Percentiles rank a stretch among this genome's conserved stretches.
Conservation (phyloP, 2,113 vertebrate genomes). For the Ochotona curzoniae region DNA sequence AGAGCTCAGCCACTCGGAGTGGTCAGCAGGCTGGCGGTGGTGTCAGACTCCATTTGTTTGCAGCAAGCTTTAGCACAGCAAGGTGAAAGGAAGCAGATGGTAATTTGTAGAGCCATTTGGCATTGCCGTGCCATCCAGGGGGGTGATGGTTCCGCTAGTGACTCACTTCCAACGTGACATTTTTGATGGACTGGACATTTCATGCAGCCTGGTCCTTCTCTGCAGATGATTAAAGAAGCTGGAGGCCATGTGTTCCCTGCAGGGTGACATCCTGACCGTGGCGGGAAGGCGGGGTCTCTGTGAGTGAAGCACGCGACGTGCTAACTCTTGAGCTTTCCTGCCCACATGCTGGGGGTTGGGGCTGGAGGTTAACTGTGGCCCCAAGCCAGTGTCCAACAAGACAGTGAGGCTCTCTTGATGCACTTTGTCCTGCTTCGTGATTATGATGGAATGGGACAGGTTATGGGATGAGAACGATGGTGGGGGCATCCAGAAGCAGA, state of each 20-base stretch:
- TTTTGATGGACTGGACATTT: not conserved
- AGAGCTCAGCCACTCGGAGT: not conserved
- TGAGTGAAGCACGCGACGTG: not conserved
- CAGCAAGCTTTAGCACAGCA: not conserved
- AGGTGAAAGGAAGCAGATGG: not conserved
- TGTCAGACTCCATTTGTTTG: not conserved
- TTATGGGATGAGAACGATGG: not conserved
- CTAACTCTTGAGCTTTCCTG: not conserved
- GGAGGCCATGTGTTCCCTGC: not conserved
- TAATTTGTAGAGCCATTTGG: not conserved
- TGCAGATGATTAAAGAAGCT: not conserved
- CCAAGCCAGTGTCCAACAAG: not conserved
- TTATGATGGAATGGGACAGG: not conserved
- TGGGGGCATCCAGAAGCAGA: not conserved
- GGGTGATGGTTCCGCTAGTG: not conserved
- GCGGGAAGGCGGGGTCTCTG: not conserved
- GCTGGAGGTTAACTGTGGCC: not conserved
- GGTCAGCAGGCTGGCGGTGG: not conserved
- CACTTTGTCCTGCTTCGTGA: not conserved
- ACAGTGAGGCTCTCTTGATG: not conserved
- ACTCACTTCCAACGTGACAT: not conserved
- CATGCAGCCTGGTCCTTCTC: not conserved
- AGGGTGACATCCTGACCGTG: not conserved
- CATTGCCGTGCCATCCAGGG: not conserved
- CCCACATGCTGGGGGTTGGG: not conserved